Percentiles rank a stretch among this genome's conserved stretches.
phyloP scores from a whole-genome alignment of 2,797 vertebrate genomes.

The Tapera naevia region DNA sequence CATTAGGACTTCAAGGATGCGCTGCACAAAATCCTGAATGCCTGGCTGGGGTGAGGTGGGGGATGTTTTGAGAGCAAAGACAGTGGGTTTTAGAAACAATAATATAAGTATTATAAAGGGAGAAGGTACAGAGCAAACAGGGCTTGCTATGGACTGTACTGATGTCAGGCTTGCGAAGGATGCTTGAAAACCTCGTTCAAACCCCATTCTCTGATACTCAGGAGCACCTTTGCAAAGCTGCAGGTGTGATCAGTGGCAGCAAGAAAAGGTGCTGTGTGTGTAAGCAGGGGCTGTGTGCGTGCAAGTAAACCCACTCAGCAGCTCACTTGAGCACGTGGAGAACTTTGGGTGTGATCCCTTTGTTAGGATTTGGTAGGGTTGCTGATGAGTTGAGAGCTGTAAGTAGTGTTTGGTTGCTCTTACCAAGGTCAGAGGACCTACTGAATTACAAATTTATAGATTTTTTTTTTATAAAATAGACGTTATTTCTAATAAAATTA shows the following conservation, averaged over 20 bases:
- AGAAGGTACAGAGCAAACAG: neutral
- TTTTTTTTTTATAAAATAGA: neutral
- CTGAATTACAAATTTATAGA: neutral
- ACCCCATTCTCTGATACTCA: neutral
- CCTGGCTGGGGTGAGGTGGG: neutral
- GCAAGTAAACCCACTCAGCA: neutral
- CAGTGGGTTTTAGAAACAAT: neutral
- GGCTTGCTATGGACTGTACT: neutral
- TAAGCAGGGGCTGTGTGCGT: neutral
- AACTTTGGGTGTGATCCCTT: neutral
- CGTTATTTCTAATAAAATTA: neutral
- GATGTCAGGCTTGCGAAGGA: neutral
- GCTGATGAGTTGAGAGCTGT: neutral
- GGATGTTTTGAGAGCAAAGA: neutral
- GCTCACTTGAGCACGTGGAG: neutral
- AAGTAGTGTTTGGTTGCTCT: neutral
- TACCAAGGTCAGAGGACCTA: neutral
- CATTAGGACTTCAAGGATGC: neutral
- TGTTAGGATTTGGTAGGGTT: neutral
- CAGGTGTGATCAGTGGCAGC: neutral
- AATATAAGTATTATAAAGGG: neutral
- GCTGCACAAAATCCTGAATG: neutral
- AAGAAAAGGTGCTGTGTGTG: rapidly evolving
- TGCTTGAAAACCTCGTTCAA: neutral
- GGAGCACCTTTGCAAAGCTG: neutral